Base-by-base conservation (phyloP, 2,113 vertebrate species). In the Nicator chloris region DNA sequence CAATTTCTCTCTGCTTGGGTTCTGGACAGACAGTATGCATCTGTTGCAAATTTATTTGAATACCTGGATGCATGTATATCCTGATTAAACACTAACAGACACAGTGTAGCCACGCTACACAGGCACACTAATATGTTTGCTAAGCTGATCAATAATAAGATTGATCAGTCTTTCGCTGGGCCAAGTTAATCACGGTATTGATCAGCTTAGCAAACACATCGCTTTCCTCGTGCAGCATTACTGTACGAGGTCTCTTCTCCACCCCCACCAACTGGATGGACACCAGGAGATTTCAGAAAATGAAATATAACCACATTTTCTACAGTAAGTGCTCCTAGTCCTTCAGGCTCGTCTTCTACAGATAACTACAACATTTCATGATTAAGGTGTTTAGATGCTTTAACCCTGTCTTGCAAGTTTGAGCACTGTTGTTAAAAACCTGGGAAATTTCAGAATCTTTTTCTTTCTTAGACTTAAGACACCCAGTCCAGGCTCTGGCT, bases 111-210 rank as follows among this genome's bases (percentile, higher is more conserved):
- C 39, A 24, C 51, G 42, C 53, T 89, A 93, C 77, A 83, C 57
- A 54, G 59, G 69, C 90, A 96, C 93, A 92, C 93, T 96, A 90
- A 97, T 97, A 83, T 66, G 64, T 97, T 97, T 97, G 82, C 92
- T 69, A 75, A 96, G 85, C 76, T 96, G 94, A 97, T 98, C 97
- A 93, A 98, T 98, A 97, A 22, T 56, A 98, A 98, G 97, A 98
- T 98, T 98, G 97, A 97, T 95, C 97, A 96, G 91, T 84, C 85
- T 89, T 97, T 92, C 10, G 18, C 96, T 97, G 49, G 40, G 86
- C 90, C 91, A 88, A 93, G 96, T 92, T 98, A 98, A 97, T 98
- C 97, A 96, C 82, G 66, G 27, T 98, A 98, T 98, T 95, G 98
- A 98, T 97, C 96, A 97, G 92, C 61, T 96, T 71, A 89, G 95